Evolutionary conservation across 2,888 invertebrate species (phyloP), one percentile per base, ranked within the genome.

Genomic region (Taphrorychus bicolor): DNA sequence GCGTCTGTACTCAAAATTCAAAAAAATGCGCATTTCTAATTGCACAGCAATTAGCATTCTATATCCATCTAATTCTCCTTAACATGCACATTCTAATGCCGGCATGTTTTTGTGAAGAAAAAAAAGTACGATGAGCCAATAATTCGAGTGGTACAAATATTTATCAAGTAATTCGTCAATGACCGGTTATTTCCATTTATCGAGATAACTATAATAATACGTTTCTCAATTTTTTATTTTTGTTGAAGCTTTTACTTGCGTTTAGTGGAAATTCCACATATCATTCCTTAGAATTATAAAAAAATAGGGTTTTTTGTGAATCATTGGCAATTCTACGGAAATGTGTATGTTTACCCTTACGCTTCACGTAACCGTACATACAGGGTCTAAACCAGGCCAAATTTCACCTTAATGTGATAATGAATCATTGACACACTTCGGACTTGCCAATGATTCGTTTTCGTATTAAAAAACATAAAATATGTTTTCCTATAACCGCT

Each of bases 341-440:
- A 2, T 32, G 32, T n/a, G n/a, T 32, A 7, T 32, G 32, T 32
- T 32, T 32, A 32, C 32, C 32, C 3, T 3, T 9, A 11, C 7
- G 32, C 32, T n/a, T n/a, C n/a, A n/a, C n/a, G n/a, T n/a, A n/a
- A n/a, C n/a, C n/a, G n/a, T n/a, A n/a, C n/a, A n/a, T n/a, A 32
- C 9, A 9, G 32, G 32, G 7, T 32, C 32, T 2, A 1, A 32
- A 32, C 2, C 32, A 32, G 32, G 32, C 3, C 32, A 45, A 17
- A 48, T 14, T 62, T 56, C 49, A 56, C 42, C 61, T 61, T 56
- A 2, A 7, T 45, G 19, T 56, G 56, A 62, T 56, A 62, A 62
- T 62, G 56, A 56, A 62, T 62, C 56, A 62, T 56, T 62, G 62
- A 54, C 54, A 49, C 48, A 45, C 48, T 45, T 62, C 9, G n/a